Base-by-base conservation (phyloP, 2,113 vertebrate species). In the Sander lucioperca region DNA sequence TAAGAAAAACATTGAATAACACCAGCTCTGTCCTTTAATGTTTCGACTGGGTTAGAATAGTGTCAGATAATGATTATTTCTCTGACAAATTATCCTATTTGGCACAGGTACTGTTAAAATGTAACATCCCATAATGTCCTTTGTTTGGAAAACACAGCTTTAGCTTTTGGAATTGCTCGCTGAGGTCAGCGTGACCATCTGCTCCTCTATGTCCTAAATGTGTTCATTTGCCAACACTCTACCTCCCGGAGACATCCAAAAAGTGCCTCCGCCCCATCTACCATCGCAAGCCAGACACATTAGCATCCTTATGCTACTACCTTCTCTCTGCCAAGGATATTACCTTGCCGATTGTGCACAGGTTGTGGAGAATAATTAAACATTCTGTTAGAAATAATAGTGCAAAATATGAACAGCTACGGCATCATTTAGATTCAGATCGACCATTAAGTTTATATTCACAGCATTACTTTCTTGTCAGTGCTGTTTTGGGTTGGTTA, bases 181-280 rank as follows among this genome's bases (percentile, higher is more conserved):
- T 69, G 14, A 79, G 86, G 84, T 88, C 86, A 87, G 72, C 73
- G 64, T 48, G 59, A 82, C 86, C 89, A 91, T 90, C 90, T 91
- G 89, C 65, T 76, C 54, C 39, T 62, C 45, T 2, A n/a, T n/a
- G 66, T 74, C 57, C n/a, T 45, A n/a, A 64, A 82, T 71, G 74
- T 74, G 66, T 66, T n/a, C 56, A 57, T 86, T 67, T 86, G 86
- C 86, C 86, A 83, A 13, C 80, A 27, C 54, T 66, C 30, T 33
- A 21, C 80, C 82, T 89, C 92, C 84, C 66, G 82, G 59, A 84
- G 87, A 75, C 21, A 25, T 53, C 84, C 70, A 84, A 1, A 82
- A 73, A 12, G 63, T 21, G 21, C 57, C 72, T 45, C 69, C 48
- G 3, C 53, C 84, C 27, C 21, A 27, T 48, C 80, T 50, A 2